Percentiles rank a stretch among this genome's conserved stretches.
Evolutionary conservation across 2,888 invertebrate species (phyloP).

Genomic region (Acanthosepion esculentum): DNA sequence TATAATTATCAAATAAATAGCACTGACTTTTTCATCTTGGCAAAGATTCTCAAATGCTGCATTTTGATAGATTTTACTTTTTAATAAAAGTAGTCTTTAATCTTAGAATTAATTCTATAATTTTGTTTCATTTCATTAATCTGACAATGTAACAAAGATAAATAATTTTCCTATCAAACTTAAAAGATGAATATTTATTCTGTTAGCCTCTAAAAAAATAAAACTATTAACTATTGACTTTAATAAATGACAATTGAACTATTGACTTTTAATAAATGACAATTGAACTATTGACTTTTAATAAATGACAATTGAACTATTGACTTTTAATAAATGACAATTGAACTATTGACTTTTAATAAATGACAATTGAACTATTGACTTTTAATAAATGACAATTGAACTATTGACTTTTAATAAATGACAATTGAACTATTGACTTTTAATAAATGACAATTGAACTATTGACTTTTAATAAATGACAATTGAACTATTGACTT

Average conservation of each 20-base stretch:
- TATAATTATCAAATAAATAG: too few relatives aligned
- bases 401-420: not conserved
- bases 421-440: not conserved
- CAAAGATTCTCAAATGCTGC: too few relatives aligned
- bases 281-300: not conserved
- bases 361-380: not conserved
- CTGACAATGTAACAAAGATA: too few relatives aligned
- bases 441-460: not conserved
- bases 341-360: not conserved
- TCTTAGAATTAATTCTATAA: too few relatives aligned
- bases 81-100: too few relatives aligned
- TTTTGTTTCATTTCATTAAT: too few relatives aligned
- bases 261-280: not conserved
- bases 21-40: too few relatives aligned
- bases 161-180: too few relatives aligned
- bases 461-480: not conserved
- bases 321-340: not conserved
- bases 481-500: not conserved
- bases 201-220: not conserved
- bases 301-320: not conserved
- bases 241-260: not conserved
- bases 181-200: too few relatives aligned
- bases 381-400: not conserved
- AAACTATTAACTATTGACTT: not conserved
- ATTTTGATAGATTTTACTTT: too few relatives aligned